Base-by-base conservation (phyloP, 2,888 invertebrate species). In the Graphium colonna region DNA sequence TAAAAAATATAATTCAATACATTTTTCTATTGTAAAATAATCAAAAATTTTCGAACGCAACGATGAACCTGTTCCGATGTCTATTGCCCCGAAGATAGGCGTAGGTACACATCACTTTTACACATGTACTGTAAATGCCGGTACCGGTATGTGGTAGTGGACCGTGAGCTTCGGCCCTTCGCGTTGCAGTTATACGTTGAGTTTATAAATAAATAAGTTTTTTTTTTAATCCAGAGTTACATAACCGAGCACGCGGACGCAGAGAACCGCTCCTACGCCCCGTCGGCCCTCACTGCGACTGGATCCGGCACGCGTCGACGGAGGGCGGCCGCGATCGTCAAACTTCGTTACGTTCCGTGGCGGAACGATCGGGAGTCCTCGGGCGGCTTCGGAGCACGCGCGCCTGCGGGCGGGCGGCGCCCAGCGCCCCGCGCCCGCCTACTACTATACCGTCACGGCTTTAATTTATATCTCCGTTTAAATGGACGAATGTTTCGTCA, bases 181-280 rank as follows among this genome's bases (percentile, higher is more conserved):
- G 18, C 31, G 41, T 18, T 26, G 41, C 42, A 36, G 50, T 53
- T 59, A 73, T 74, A 73, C 77, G 81, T 79, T 73, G 67, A 82
- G 79, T 80, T 82, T 77, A 82, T 80, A 82, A 78, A 82, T 85
- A 87, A 82, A 84, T 85, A 87, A 83, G 82, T 86, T 85, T 82
- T 67, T 76, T 78, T 28, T 33, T 33, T 9, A n/a, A 9, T n/a
- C 4, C 8, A 10, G 73, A 82, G 83, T 89, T 89, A 89, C 82
- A 89, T 89, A 89, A 89, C 81, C 82, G 75, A 77, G 71, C 82
- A 79, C 79, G 69, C 72, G 73, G 71, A 73, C 73, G 74, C 79
- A 74, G 72, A 68, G 80, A 81, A 76, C 77, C 80, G 79, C 76
- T 81, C 81, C 81, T 79, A 82, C 88, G 83, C 83, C 86, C 83